Conservation (phyloP, 2,888 invertebrate species). For the Plebejus melissa region DNA sequence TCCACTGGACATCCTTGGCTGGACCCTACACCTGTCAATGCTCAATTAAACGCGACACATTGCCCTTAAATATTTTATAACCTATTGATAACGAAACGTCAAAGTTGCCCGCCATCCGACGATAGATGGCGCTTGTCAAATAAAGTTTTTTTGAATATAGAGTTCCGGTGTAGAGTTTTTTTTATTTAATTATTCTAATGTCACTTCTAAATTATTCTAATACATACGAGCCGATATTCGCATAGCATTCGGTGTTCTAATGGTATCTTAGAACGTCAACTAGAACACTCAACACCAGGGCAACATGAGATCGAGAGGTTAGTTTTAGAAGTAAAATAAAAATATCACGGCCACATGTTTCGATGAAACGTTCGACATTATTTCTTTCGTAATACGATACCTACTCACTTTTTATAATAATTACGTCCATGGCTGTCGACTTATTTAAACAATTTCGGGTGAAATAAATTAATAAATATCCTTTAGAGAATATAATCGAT, state of each 20-base stretch:
- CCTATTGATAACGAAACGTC: conserved; percentile 39
- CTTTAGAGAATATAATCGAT: background rate
- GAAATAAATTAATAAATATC: background rate
- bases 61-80: conserved; percentile 54
- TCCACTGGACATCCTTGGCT: conserved; percentile 68
- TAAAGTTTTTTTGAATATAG: background rate
- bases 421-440: background rate
- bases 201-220: conserved; percentile 32
- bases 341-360: conserved; percentile 6
- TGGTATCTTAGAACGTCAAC: conserved; percentile 72
- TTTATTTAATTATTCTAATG: conserved; percentile 11
- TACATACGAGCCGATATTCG: background rate
- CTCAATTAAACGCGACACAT: conserved; percentile 70
- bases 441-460: background rate
- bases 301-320: conserved; percentile 49
- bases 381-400: conserved; percentile 14
- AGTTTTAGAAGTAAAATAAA: conserved; percentile 25
- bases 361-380: background rate
- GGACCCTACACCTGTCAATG: conserved; percentile 66
- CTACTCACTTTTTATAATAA: background rate
- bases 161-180: conserved; percentile 1
- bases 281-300: conserved; percentile 73
- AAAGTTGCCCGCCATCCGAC: conserved; percentile 50
- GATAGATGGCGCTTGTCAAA: conserved; percentile 64
- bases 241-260: conserved; percentile 47